Percentiles rank a stretch among this genome's conserved stretches.
Conservation (phyloP, 1,140 invertebrate genomes). For the Oppia nitens region DNA sequence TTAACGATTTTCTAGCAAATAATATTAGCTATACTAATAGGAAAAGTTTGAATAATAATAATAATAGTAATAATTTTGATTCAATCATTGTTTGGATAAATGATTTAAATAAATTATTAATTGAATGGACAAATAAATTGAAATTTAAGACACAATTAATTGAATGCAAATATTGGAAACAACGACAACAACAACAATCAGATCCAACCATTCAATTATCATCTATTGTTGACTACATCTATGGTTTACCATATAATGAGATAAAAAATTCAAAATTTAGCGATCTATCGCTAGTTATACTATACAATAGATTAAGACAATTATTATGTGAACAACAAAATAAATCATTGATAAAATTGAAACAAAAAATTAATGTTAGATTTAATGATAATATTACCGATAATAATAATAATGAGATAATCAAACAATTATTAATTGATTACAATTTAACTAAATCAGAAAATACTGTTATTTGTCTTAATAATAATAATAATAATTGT, state of each 20-base stretch:
- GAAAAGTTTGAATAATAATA: constrained; percentile 10
- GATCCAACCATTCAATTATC: constrained; percentile 10
- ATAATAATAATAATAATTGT: no score
- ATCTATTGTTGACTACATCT: not conserved
- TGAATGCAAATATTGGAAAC: not conserved
- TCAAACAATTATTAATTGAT: not conserved
- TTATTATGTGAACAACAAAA: not conserved
- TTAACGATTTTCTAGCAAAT: not conserved
- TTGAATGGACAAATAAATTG: not conserved
- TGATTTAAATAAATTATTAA: not conserved
- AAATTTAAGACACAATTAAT: not conserved
- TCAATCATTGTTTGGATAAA: not conserved
- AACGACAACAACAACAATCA: not conserved
- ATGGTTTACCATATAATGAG: constrained; percentile 6
- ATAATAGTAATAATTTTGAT: constrained; percentile 5
- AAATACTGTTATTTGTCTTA: not conserved
- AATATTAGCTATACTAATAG: no score
- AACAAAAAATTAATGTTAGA: not conserved
- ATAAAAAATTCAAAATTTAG: constrained; percentile 18
- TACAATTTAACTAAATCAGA: not conserved
- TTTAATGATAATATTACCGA: not conserved
- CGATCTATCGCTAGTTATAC: constrained; percentile 1
- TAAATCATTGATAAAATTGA: not conserved
- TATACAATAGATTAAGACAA: no score
- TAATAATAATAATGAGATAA: no score